Percentiles rank a stretch among this genome's conserved stretches.
Evolutionary conservation across 2,888 invertebrate species (phyloP).

Genomic region (Napeogenes inachia): DNA sequence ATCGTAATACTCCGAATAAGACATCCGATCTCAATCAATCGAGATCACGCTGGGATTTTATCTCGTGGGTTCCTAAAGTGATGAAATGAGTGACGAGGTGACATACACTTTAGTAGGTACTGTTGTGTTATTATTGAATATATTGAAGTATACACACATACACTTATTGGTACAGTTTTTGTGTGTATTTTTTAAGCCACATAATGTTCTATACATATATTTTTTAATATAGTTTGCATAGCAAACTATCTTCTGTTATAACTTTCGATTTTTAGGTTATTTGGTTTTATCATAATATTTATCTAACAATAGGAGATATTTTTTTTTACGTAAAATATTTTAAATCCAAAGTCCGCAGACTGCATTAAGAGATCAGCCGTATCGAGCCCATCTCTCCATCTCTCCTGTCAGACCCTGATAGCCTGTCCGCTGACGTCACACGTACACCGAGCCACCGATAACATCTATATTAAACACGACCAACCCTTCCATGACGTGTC

Average conservation of each 20-base stretch:
- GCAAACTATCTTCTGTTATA: too few relatives aligned
- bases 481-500: background rate
- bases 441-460: background rate
- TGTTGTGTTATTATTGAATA: too few relatives aligned
- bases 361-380: constrained; percentile 5
- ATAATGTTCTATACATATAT: background rate
- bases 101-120: constrained; percentile 20
- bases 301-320: background rate
- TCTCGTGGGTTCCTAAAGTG: constrained; percentile 17
- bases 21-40: constrained; percentile 34
- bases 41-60: constrained; percentile 48
- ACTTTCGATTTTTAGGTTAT: too few relatives aligned
- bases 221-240: too few relatives aligned
- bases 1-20: background rate
- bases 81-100: constrained; percentile 16
- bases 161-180: background rate
- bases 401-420: constrained; percentile 19
- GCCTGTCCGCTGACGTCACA: constrained; percentile 21
- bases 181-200: background rate
- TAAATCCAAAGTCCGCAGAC: background rate
- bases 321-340: constrained; percentile 1
- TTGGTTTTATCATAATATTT: background rate
- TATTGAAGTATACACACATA: too few relatives aligned
- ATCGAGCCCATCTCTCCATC: constrained; percentile 9
- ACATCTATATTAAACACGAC: constrained; percentile 5